phyloP scores from a whole-genome alignment of 2,888 invertebrate species.

The Hirtodrosophila cameraria region DNA sequence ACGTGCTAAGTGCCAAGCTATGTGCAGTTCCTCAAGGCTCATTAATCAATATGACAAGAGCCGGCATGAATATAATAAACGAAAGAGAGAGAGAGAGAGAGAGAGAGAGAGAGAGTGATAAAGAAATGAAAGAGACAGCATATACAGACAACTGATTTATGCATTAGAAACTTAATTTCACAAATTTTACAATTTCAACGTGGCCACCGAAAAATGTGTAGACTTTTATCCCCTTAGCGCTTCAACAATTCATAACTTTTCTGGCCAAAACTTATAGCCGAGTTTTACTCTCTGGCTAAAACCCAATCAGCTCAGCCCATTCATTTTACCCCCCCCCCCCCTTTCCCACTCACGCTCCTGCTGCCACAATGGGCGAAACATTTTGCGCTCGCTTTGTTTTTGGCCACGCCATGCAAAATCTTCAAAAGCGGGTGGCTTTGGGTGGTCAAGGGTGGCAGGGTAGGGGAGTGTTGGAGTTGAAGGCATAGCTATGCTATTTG shows the following conservation, averaged over 20 bases:
- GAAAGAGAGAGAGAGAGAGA: constrained; percentile 6
- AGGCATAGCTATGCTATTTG: constrained; percentile 36
- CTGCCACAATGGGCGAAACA: constrained; percentile 36
- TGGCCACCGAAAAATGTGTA: constrained; percentile 19
- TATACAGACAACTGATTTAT: constrained; percentile 59
- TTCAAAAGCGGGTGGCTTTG: no score
- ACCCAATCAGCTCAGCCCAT: constrained; percentile 48
- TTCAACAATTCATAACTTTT: constrained; percentile 56
- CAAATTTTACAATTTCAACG: constrained; percentile 37
- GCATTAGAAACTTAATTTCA: constrained; percentile 66
- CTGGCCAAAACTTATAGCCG: constrained; percentile 36
- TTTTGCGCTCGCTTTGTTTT: constrained; percentile 66
- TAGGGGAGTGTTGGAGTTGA: no score
- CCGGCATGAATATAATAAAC: no score
- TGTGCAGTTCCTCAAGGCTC: constrained; percentile 54
- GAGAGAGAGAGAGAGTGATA: neutral
- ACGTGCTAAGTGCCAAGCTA: constrained; percentile 75
- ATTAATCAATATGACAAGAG: constrained; percentile 67
- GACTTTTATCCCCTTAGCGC: constrained; percentile 40
- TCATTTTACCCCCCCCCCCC: neutral
- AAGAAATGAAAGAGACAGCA: neutral
- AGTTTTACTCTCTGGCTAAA: constrained; percentile 21
- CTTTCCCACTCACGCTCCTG: neutral
- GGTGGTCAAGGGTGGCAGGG: neutral
- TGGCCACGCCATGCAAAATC: constrained; percentile 57